These are phyloP conservation scores for Hapalemur alaotrensis DNA, from an alignment of 2,797 vertebrate species.

Conservation along the genomic window DNA sequence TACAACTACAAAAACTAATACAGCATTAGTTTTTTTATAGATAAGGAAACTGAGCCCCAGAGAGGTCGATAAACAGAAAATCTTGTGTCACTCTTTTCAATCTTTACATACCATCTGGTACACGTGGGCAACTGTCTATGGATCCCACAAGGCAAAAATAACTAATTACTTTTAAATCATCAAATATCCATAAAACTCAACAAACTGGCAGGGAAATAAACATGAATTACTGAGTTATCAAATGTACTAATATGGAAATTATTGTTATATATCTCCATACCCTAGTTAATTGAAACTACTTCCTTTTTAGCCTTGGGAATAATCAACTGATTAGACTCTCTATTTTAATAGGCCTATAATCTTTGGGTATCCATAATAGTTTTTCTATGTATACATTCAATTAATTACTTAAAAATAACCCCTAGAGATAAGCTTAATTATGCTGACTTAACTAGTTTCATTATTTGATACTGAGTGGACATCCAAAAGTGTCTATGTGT, in stretches of 20 bases:
- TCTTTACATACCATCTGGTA: background rate
- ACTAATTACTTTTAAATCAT: background rate
- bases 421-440: background rate
- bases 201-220: background rate
- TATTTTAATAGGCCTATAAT: background rate
- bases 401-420: background rate
- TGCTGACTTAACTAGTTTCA: background rate
- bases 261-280: background rate
- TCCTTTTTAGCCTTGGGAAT: background rate
- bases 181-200: background rate
- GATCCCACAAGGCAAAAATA: background rate
- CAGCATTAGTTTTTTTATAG: background rate
- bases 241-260: background rate
- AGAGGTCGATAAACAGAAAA: background rate
- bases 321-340: background rate
- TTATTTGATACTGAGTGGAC: background rate
- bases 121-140: background rate
- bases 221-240: background rate
- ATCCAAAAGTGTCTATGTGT: background rate
- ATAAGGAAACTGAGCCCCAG: background rate
- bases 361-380: background rate
- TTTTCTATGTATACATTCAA: background rate
- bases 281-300: background rate
- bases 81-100: background rate
- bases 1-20: background rate